Base-by-base conservation (phyloP, 2,113 vertebrate species). In the Perccottus glenii region DNA sequence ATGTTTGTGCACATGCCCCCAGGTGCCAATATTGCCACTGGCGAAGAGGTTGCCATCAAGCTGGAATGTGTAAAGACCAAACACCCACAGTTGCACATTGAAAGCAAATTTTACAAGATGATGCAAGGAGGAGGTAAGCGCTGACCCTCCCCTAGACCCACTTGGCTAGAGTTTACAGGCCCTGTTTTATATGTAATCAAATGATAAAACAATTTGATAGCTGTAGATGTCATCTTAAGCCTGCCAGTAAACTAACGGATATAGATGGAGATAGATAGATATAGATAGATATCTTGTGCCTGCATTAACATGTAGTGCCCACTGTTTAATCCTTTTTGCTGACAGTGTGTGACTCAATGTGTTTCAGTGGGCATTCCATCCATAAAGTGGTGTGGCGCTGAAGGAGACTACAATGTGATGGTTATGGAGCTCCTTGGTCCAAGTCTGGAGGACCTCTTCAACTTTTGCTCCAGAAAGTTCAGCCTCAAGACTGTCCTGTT, bases 81-180 rank as follows among this genome's bases (percentile, higher is more conserved):
- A 90, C 97, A 98, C 84, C 97, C 97, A 1, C 97, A 98, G 88
- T 88, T 98, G 68, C 97, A 98, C 89, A 98, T 98, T 14, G 97
- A 98, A 92, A 98, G 97, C 95, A 98, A 98, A 87, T 98, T 98
- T 87, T 98, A 98, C 93, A 98, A 98, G 93, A 98, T 98, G 97
- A 98, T 98, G 97, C 97, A 98, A 87, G 97, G 96, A 67, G 97
- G 97, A 94, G 96, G 97, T 98, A 85, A 93, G 90, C 38, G 56
- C 10, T 8, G 9, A 52, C 49, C 15, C 2, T 3, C 14, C 14
- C 56, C 40, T 42, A 12, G 32, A 64, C 46, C 53, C 2, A 3
- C 52, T 50, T 44, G 3, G 46, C 35, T 63, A 62, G 14, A 47
- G 32, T 19, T 58, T 65, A 27, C 7, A 61, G 4, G 11, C 11